Evolutionary conservation across 2,888 invertebrate genomes (phyloP).

Genomic region (Thera obeliscata): DNA sequence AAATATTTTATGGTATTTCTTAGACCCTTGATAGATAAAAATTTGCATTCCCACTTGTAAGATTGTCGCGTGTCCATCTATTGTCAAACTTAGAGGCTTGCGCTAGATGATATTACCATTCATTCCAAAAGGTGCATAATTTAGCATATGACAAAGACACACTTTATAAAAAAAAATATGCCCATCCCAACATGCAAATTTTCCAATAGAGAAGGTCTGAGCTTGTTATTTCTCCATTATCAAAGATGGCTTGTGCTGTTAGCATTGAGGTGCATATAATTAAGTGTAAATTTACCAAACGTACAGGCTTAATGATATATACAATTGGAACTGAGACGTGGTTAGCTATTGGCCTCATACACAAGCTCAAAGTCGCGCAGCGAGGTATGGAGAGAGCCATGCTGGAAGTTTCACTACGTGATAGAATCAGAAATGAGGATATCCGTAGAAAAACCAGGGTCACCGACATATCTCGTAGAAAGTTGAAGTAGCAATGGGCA

Average conservation of each 20-base stretch:
- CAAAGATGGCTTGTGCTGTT: conserved; percentile 2
- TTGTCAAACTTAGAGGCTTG: conserved; percentile 16
- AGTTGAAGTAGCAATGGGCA: too few species aligned
- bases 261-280: conserved; percentile 8
- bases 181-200: conserved; percentile 4
- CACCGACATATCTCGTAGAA: too few species aligned
- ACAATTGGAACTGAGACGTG: neutral
- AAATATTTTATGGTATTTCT: conserved; percentile 4
- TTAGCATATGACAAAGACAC: conserved; percentile 14
- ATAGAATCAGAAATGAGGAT: too few species aligned
- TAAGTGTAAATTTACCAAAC: neutral
- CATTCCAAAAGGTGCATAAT: conserved; percentile 18
- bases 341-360: too few species aligned
- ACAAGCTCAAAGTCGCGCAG: too few species aligned
- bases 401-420: too few species aligned
- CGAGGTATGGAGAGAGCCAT: too few species aligned
- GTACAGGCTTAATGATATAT: neutral
- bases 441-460: too few species aligned
- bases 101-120: conserved; percentile 10
- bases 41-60: conserved; percentile 25
- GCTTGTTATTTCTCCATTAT: neutral
- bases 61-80: conserved; percentile 19
- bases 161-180: neutral
- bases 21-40: conserved; percentile 17
- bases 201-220: neutral